Evolutionary conservation across 2,113 vertebrate genomes (phyloP).

Genomic region (Phylloscopus trochiloides): DNA sequence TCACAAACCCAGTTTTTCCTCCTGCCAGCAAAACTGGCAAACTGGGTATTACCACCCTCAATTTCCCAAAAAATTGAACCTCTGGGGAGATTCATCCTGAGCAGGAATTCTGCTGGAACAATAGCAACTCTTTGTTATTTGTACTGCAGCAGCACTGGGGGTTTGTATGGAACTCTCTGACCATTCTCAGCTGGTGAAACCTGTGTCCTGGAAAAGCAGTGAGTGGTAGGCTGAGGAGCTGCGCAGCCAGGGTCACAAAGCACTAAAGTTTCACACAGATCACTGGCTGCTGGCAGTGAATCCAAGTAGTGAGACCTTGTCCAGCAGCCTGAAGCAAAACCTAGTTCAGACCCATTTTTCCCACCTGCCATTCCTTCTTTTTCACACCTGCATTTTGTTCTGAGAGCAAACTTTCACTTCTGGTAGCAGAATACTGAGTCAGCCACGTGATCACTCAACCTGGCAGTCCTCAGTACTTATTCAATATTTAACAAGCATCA

Average conservation of each 20-base stretch:
- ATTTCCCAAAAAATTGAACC: not conserved
- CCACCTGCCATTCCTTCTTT: not conserved
- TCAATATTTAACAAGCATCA: not conserved
- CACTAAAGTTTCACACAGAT: not conserved
- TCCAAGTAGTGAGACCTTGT: not conserved
- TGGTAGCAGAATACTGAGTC: not conserved
- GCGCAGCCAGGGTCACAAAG: not conserved
- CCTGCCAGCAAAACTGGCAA: not conserved
- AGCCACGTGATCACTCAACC: not conserved
- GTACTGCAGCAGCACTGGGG: not conserved
- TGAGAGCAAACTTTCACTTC: not conserved
- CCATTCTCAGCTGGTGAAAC: not conserved
- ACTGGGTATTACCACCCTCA: not conserved
- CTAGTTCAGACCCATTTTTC: too few relatives aligned
- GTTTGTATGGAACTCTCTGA: not conserved
- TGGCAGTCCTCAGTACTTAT: not conserved
- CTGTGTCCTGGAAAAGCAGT: not conserved
- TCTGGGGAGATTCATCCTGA: not conserved
- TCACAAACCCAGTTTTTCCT: not conserved
- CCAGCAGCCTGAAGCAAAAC: not conserved
- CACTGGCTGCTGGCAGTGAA: not conserved
- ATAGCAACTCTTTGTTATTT: not conserved
- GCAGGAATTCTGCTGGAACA: not conserved
- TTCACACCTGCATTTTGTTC: not conserved
- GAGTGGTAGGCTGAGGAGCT: not conserved